Evolutionary conservation across 2,797 vertebrate genomes (phyloP).

Genomic region (Orestias chungarensis): DNA sequence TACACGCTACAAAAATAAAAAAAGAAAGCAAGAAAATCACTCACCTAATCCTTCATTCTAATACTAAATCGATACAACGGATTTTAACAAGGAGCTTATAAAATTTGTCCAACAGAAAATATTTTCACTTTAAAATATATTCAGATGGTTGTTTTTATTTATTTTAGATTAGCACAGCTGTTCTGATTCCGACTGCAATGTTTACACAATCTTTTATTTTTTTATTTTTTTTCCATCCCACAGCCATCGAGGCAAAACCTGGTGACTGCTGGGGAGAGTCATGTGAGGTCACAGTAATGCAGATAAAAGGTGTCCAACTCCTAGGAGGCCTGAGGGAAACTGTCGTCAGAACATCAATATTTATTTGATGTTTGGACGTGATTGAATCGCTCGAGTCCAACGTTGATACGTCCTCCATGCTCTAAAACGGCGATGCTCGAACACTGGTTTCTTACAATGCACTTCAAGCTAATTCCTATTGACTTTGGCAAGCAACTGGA

Average conservation of each 20-base stretch:
- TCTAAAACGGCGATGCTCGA: not conserved
- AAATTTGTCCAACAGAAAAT: not conserved
- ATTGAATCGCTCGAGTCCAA: not conserved
- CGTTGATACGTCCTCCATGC: not conserved
- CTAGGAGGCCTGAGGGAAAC: not conserved
- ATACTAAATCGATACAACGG: not conserved
- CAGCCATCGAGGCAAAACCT: not conserved
- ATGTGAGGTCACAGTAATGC: not conserved
- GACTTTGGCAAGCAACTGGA: not conserved
- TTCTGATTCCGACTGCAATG: not conserved
- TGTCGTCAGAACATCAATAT: not conserved
- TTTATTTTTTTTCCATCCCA: not conserved
- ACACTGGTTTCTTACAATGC: not conserved
- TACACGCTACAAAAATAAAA: not conserved
- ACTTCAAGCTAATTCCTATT: not conserved
- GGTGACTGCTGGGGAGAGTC: not conserved
- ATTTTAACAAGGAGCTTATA: not conserved
- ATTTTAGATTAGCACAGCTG: not conserved
- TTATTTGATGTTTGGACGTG: not conserved
- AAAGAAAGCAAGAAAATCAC: not conserved
- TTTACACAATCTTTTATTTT: not conserved
- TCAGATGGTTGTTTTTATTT: not conserved
- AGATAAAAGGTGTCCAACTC: not conserved
- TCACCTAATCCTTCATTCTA: not conserved
- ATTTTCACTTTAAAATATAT: not conserved